Percentiles rank a stretch among this genome's conserved stretches.
Evolutionary conservation across 1,140 invertebrate species (phyloP).

Genomic region (Eupeodes corollae): DNA sequence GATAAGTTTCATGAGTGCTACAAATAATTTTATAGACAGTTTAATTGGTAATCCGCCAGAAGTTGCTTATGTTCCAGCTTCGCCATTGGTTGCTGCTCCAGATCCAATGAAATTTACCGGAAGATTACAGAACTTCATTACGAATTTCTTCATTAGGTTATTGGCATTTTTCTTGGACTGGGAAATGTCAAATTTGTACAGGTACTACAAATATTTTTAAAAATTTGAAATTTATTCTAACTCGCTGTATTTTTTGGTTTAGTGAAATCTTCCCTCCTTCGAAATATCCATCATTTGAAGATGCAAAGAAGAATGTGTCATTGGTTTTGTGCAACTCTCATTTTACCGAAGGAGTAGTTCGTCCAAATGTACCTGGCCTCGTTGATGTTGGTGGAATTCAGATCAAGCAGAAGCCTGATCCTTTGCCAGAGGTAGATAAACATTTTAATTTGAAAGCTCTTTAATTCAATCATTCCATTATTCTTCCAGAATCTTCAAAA

Average conservation of each 20-base stretch:
- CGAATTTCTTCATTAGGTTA: neutral
- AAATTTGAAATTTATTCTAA: neutral
- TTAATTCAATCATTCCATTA: too few species aligned
- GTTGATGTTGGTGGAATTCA: conserved; percentile 40
- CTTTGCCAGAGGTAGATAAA: conserved; percentile 29
- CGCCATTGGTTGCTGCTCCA: too few species aligned
- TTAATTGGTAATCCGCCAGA: conserved; percentile 20
- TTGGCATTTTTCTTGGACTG: conserved; percentile 5
- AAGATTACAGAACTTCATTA: neutral
- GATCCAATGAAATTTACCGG: too few species aligned
- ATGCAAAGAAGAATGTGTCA: conserved; percentile 23
- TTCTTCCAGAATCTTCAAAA: conserved; percentile 36
- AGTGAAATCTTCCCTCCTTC: conserved; percentile 11
- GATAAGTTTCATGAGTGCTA: conserved; percentile 15
- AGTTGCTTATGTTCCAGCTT: conserved; percentile 17
- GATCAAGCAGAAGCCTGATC: conserved; percentile 27
- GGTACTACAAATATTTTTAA: conserved; percentile 8
- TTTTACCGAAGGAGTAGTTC: conserved; percentile 27
- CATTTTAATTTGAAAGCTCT: too few species aligned
- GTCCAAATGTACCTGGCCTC: conserved; percentile 34
- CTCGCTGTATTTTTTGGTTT: neutral
- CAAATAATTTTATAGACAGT: conserved; percentile 7
- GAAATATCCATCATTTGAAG: conserved; percentile 5
- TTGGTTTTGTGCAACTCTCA: conserved; percentile 27
- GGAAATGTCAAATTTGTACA: conserved; percentile 5